These are phyloP conservation scores for Rhea pennata DNA, from an alignment of 2,113 vertebrate species.

Conservation along the genomic window DNA sequence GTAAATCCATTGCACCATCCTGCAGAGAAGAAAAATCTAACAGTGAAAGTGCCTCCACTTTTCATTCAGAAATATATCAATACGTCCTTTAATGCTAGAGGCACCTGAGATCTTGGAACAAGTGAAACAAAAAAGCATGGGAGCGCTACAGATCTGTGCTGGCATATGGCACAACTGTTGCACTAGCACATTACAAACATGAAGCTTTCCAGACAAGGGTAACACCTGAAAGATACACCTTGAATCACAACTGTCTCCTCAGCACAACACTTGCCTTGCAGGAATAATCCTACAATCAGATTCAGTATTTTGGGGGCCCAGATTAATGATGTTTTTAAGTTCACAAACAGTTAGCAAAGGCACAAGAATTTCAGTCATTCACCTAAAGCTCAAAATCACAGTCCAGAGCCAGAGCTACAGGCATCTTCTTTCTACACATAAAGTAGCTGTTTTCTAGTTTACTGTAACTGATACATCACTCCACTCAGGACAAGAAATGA, in stretches of 20 bases:
- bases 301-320: neutral
- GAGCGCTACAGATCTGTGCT: neutral
- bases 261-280: neutral
- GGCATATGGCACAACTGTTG: neutral
- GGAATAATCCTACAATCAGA: neutral
- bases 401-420: neutral
- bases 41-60: neutral
- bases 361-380: neutral
- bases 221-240: neutral
- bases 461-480: no score
- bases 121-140: neutral
- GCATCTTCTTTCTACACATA: neutral
- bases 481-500: neutral
- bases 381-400: neutral
- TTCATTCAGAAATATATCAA: neutral
- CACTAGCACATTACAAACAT: neutral
- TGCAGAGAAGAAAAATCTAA: slow-evolving; percentile 48
- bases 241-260: neutral
- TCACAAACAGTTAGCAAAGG: neutral
- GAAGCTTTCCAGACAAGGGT: neutral
- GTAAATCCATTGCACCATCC: slow-evolving; percentile 92
- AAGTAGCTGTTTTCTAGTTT: neutral
- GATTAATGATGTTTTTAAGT: neutral
- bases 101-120: neutral
- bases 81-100: neutral